Conservation (phyloP, 2,888 invertebrate genomes). For the Galerucella calmariensis region DNA sequence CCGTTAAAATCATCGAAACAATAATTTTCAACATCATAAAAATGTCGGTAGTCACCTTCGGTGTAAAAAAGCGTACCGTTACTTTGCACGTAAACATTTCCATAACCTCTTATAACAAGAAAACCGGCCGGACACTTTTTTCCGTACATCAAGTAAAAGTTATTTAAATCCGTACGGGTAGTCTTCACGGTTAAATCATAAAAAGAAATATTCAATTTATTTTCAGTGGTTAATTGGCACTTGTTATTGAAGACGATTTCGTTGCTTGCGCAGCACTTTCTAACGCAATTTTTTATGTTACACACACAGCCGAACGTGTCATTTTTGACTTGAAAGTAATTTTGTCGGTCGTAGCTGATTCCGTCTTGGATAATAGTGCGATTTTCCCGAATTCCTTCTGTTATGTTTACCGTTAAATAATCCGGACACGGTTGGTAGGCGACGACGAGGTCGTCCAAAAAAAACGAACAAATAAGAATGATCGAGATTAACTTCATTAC, state of each 20-base stretch:
- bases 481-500: conserved; percentile 4
- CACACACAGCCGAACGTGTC: conserved; percentile 43
- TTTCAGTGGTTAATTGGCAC: conserved; percentile 9
- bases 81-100: conserved; percentile 34
- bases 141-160: conserved; percentile 26
- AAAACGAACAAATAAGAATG: neutral
- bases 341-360: conserved; percentile 33
- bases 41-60: conserved; percentile 6
- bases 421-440: conserved; percentile 1
- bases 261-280: conserved; percentile 47
- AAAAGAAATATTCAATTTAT: conserved; percentile 24
- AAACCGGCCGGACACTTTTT: conserved; percentile 20
- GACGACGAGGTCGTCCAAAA: neutral
- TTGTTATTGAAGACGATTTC: neutral
- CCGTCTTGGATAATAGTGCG: conserved; percentile 34
- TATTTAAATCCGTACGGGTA: neutral
- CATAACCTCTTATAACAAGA: neutral
- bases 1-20: conserved; percentile 34
- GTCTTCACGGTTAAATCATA: conserved; percentile 19
- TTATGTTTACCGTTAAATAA: conserved; percentile 34
- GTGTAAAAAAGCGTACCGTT: conserved; percentile 33
- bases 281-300: conserved; percentile 44
- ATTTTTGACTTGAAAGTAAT: conserved; percentile 39
- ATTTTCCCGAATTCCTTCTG: conserved; percentile 35
- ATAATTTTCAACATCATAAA: conserved; percentile 32